A percentile compares a stretch with the other conserved stretches of the same genome.
Evolutionary conservation across 1,140 invertebrate species (phyloP).

Genomic region (Danaus melanippus): DNA sequence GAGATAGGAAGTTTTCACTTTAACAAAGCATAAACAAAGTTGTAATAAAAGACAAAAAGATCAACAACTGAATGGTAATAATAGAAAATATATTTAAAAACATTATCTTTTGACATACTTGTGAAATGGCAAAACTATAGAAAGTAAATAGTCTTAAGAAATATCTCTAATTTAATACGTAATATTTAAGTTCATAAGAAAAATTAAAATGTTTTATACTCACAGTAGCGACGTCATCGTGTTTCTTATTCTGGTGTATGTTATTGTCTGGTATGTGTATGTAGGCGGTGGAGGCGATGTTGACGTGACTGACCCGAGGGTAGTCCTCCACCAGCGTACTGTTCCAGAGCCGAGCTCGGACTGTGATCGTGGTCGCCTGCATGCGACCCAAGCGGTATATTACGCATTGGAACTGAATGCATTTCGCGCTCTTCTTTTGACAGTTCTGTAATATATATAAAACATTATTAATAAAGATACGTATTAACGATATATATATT

Average conservation of each 20-base stretch:
- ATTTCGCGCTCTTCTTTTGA: constrained; percentile 84
- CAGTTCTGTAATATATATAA: constrained; percentile 78
- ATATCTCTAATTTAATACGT: no score
- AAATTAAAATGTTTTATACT: constrained; percentile 13
- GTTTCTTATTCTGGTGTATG: constrained; percentile 80
- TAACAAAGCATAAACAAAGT: no score
- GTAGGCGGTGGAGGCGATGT: constrained; percentile 83
- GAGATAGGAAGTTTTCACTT: no score
- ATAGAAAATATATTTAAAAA: constrained; percentile 23
- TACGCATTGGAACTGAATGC: constrained; percentile 86
- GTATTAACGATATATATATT: background rate
- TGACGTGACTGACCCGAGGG: constrained; percentile 85
- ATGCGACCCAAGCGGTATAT: constrained; percentile 83
- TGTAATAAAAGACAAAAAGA: no score
- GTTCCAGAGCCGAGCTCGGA: constrained; percentile 91
- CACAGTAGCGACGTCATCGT: constrained; percentile 77
- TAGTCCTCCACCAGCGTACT: constrained; percentile 91
- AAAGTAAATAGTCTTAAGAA: no score
- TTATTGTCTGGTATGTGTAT: constrained; percentile 80
- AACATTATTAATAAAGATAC: constrained; percentile 7
- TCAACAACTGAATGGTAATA: constrained; percentile 22
- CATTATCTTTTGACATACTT: background rate
- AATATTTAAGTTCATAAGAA: no score
- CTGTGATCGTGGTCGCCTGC: constrained; percentile 83
- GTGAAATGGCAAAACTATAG: no score